Base-by-base conservation (phyloP, 2,113 vertebrate genomes). In the Gila orcuttii region DNA sequence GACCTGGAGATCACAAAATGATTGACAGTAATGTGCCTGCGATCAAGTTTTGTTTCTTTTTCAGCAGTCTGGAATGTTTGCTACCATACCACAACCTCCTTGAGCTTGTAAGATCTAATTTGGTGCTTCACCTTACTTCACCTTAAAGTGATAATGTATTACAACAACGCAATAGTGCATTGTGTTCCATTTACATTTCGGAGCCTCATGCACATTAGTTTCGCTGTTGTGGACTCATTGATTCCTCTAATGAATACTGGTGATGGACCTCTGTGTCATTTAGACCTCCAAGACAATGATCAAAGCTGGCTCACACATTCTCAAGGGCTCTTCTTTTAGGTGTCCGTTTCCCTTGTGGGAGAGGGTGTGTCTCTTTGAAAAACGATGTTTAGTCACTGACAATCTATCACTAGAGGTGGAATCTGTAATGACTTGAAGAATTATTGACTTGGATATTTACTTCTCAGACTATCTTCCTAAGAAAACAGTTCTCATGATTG, bases 271-370 rank as follows among this genome's bases (percentile, higher is more conserved):
- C 17, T 21, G 12, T 81, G 47, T 39, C 55, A 68, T 60, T 31
- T 33, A 86, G 21, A 17, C 47, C 25, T n/a, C 79, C 19, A 25
- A 62, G 55, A 47, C 36, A 11, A 50, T 6, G 75, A 55, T 36
- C 62, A 59, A 84, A 84, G 25, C 50, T 66, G 71, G 71, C 23
- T 60, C 55, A 52, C 45, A 64, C 82, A 82, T 76, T 85, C 79
- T 78, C 25, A 89, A 87, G 85, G 82, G 85, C 88, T 82, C 13
- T 76, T 85, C 23, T 69, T 78, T 80, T 45, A 15, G 42, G 62
- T 76, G 77, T 81, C 47, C 12, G 52, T 74, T 82, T 28, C 79
- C 69, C 69, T 76, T 55, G 57, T 19, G 69, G 55, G 9, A 50
- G 73, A 79, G 21, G 39, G 31, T 66, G 25, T 59, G 60, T 83